These are phyloP conservation scores for Chrysopa pallens DNA, from an alignment of 1,140 invertebrate species.

Conservation along the genomic window DNA sequence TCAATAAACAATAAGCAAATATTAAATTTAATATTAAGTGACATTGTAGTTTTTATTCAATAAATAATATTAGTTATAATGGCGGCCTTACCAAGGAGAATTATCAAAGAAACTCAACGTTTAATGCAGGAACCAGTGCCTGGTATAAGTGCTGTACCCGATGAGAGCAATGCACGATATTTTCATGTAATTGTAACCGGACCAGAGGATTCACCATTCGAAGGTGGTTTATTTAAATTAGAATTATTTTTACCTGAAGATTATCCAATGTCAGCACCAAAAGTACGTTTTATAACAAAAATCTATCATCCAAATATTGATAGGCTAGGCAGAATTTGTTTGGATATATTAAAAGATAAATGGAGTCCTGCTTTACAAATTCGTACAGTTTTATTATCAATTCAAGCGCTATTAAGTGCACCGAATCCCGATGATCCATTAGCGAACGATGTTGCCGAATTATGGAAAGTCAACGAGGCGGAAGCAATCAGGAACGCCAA, in stretches of 20 bases:
- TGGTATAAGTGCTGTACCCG: constrained; percentile 87
- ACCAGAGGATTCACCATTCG: constrained; percentile 62
- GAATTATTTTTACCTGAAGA: constrained; percentile 65
- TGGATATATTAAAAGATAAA: constrained; percentile 73
- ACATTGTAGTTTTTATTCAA: too few relatives aligned
- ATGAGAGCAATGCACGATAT: constrained; percentile 90
- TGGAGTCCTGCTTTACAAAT: constrained; percentile 98
- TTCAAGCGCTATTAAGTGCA: constrained; percentile 90
- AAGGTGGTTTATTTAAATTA: constrained; percentile 63
- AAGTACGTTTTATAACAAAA: constrained; percentile 70
- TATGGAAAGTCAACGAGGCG: constrained; percentile 92
- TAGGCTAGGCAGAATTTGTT: constrained; percentile 57
- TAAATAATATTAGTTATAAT: constrained; percentile 24
- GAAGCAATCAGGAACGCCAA: constrained; percentile 87
- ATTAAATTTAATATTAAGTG: too few relatives aligned
- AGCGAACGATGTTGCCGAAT: constrained; percentile 92
- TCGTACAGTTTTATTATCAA: constrained; percentile 87
- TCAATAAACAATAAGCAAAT: too few relatives aligned
- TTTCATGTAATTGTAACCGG: constrained; percentile 90
- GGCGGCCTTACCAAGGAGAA: constrained; percentile 61
- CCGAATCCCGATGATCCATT: constrained; percentile 98
- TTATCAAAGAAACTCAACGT: constrained; percentile 90
- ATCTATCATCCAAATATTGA: constrained; percentile 75
- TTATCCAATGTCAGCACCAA: constrained; percentile 68
- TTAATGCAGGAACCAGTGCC: constrained; percentile 93